Evolutionary conservation across 2,797 vertebrate species (phyloP).

Genomic region (Adrianichthys oophorus): DNA sequence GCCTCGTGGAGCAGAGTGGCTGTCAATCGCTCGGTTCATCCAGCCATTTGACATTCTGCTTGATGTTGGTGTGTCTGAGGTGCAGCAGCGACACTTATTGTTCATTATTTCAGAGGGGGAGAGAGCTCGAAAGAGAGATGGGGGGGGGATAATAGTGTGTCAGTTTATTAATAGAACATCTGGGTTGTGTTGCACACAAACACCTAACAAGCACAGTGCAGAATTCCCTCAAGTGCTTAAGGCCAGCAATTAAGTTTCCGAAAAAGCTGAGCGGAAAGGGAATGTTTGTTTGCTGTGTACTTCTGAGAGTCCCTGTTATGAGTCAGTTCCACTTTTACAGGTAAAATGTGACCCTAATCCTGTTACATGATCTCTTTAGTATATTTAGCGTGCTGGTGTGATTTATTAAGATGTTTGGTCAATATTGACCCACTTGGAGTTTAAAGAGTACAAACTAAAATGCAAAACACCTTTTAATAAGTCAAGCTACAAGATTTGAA

Average conservation of each 20-base stretch:
- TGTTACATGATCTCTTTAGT: conserved; percentile 17
- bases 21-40: conserved; percentile 70
- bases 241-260: conserved; percentile 70
- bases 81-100: conserved; percentile 74
- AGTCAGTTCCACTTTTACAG: conserved; percentile 43
- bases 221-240: conserved; percentile 73
- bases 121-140: conserved; percentile 17
- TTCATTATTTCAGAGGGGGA: conserved; percentile 75
- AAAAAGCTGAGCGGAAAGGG: conserved; percentile 59
- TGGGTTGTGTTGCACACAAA: conserved; percentile 71
- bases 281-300: conserved; percentile 34
- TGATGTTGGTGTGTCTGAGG: conserved; percentile 76
- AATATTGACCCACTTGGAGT: conserved; percentile 10
- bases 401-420: conserved; percentile 15
- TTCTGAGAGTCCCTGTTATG: conserved; percentile 34
- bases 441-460: background rate
- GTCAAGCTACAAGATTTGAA: too few relatives aligned
- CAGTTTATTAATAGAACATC: conserved; percentile 76
- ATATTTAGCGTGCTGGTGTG: background rate
- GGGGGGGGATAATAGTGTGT: conserved; percentile 49
- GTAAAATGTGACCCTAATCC: conserved; percentile 38
- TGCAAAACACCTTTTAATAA: too few relatives aligned
- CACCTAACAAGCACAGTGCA: conserved; percentile 68
- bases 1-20: conserved; percentile 68
- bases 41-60: conserved; percentile 79